Conservation (phyloP, 2,797 vertebrate genomes). For the Champsocephalus esox region DNA sequence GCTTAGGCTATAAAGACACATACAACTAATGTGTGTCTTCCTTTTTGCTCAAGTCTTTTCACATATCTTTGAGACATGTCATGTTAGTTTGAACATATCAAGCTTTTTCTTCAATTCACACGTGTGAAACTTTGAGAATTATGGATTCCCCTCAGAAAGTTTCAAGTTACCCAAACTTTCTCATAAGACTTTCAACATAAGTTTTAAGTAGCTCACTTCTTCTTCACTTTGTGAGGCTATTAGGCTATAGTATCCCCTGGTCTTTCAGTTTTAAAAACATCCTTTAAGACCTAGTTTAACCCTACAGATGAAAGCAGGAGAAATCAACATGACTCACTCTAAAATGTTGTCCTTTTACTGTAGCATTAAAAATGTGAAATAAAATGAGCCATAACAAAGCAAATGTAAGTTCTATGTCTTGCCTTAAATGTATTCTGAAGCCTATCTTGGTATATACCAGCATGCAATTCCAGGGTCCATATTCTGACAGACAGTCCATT, state of each 20-base stretch:
- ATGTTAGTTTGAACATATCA: neutral
- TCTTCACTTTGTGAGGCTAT: neutral
- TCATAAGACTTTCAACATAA: neutral
- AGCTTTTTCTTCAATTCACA: neutral
- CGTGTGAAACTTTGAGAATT: neutral
- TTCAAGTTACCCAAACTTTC: neutral
- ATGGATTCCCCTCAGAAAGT: slow-evolving; percentile 1
- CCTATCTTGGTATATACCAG: neutral
- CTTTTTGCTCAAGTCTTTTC: neutral
- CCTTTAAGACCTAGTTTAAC: neutral
- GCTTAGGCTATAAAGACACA: neutral
- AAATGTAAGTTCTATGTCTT: neutral
- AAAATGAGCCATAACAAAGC: neutral
- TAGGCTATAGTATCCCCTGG: neutral
- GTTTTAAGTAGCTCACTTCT: neutral
- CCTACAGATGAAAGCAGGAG: neutral
- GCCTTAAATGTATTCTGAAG: neutral
- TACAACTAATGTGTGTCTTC: neutral
- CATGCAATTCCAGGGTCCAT: neutral
- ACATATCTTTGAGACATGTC: neutral
- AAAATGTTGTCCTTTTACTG: no score
- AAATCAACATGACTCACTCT: neutral
- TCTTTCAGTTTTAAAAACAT: slow-evolving; percentile 1
- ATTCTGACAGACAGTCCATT: neutral
- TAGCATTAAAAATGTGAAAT: no score